phyloP scores from a whole-genome alignment of 2,888 invertebrate species.

The Papilio protenor region DNA sequence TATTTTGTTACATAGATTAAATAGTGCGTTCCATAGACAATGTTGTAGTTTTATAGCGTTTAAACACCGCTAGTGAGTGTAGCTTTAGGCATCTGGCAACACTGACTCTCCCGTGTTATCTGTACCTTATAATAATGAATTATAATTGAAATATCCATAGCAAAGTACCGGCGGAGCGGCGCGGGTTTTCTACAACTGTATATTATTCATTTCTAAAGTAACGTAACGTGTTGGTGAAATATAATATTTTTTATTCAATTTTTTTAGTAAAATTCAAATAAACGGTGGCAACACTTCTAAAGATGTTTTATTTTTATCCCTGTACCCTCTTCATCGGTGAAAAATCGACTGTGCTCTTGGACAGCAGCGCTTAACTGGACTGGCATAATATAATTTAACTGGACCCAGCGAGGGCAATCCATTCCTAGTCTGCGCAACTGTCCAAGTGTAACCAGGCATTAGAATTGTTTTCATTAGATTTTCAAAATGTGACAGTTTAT shows the following conservation, averaged over 20 bases:
- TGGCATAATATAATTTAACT: no score
- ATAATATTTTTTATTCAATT: conserved; percentile 85
- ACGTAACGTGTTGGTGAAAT: conserved; percentile 77
- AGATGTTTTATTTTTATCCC: conserved; percentile 55
- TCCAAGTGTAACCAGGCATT: no score
- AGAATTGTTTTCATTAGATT: no score
- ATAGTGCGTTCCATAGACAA: conserved; percentile 5
- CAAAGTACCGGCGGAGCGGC: conserved; percentile 54
- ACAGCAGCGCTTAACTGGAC: no score
- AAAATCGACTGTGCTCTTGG: no score
- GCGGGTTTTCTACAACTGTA: conserved; percentile 78
- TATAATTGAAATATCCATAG: conserved; percentile 45
- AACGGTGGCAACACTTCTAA: conserved; percentile 78
- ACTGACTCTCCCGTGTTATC: conserved; percentile 10
- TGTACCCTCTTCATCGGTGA: not conserved
- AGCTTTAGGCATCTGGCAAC: conserved; percentile 32
- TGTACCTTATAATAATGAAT: conserved; percentile 24
- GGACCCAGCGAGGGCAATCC: no score
- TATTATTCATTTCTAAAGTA: conserved; percentile 81
- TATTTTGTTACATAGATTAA: conserved; percentile 5
- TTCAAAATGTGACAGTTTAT: no score
- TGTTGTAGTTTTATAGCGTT: conserved; percentile 2
- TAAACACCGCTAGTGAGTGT: conserved; percentile 23
- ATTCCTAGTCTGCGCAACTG: no score
- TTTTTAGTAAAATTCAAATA: conserved; percentile 83